These are phyloP conservation scores for Cantharis lateralis DNA, from an alignment of 2,888 invertebrate genomes.

Conservation along the genomic window DNA sequence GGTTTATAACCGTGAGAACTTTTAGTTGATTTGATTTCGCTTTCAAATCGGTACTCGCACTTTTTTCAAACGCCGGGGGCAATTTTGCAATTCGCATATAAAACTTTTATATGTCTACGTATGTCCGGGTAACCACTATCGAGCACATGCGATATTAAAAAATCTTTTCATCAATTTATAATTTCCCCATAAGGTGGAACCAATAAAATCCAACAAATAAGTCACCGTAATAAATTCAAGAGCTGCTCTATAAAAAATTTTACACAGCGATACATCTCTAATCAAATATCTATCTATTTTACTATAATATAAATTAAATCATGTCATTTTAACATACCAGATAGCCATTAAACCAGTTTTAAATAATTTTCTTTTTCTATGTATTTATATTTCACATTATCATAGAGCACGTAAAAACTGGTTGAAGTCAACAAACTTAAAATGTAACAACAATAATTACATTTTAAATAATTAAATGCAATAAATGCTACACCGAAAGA, in stretches of 20 bases:
- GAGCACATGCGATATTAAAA: not conserved
- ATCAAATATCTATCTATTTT: not conserved
- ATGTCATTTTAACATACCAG: not conserved
- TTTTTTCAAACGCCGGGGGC: slow-evolving; percentile 22
- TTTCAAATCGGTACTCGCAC: slow-evolving; percentile 31
- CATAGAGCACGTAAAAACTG: not conserved
- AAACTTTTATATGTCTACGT: not conserved
- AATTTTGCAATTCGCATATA: slow-evolving; percentile 30
- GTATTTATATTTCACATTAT: not conserved
- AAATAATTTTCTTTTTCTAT: not conserved
- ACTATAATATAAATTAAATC: not conserved
- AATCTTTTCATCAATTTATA: not conserved
- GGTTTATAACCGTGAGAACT: slow-evolving; percentile 32
- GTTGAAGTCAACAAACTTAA: not conserved
- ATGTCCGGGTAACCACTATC: slow-evolving; percentile 16
- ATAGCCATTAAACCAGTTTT: not conserved
- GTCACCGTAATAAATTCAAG: not conserved
- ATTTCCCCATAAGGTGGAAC: not conserved
- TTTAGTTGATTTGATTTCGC: slow-evolving; percentile 26
- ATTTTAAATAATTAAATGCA: not conserved
- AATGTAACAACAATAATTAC: not conserved
- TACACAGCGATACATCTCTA: not conserved
- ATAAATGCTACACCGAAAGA: not conserved
- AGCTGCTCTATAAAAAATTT: not conserved
- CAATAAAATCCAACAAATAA: not conserved